phyloP scores from a whole-genome alignment of 2,113 vertebrate species.

The Tonatia bakeri region DNA sequence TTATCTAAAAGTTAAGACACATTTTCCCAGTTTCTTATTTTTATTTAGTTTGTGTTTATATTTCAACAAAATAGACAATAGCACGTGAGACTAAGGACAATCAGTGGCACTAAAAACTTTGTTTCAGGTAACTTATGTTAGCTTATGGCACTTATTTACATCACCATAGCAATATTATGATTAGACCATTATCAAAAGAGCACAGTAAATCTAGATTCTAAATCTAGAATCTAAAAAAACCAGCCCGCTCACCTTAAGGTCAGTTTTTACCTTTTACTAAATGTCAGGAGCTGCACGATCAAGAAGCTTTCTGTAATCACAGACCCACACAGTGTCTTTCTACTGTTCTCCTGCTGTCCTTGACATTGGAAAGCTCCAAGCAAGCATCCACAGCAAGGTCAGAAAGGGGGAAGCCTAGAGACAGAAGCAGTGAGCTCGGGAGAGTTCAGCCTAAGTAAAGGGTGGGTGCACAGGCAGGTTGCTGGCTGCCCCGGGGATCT shows the following conservation, averaged over 20 bases:
- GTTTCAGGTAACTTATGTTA: neutral
- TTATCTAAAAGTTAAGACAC: neutral
- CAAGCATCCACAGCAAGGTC: neutral
- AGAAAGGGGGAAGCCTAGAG: neutral
- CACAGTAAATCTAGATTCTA: neutral
- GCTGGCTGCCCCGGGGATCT: neutral
- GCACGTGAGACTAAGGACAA: neutral
- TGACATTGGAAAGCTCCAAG: neutral
- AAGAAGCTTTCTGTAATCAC: neutral
- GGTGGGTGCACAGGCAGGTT: rapidly evolving
- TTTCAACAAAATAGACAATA: neutral
- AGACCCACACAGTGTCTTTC: neutral
- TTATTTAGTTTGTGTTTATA: neutral
- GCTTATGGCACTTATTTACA: neutral
- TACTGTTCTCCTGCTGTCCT: neutral
- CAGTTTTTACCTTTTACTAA: neutral
- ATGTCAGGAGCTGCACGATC: neutral
- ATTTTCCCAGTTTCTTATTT: neutral
- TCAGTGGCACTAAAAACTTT: neutral
- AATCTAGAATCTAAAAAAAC: neutral
- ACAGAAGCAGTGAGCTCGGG: neutral
- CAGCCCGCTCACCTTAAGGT: neutral
- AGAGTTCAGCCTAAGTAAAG: neutral
- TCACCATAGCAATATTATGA: neutral
- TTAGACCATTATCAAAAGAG: neutral